Conservation (phyloP, 2,113 vertebrate species). For the Tetraodon nigroviridis region DNA sequence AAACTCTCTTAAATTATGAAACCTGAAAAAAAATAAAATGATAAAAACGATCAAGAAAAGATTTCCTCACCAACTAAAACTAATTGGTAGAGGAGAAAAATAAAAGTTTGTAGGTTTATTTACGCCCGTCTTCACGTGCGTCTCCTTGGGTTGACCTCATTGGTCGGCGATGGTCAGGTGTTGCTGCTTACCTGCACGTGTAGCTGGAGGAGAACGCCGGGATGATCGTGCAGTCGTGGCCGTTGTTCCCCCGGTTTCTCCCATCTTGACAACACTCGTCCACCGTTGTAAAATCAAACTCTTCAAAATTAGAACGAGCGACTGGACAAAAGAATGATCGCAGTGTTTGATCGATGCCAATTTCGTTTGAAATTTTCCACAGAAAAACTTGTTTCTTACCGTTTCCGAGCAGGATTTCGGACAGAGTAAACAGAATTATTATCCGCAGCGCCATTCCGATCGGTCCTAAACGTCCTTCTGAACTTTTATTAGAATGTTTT, state of each 20-base stretch:
- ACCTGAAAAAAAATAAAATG: too few species aligned
- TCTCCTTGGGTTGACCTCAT: too few species aligned
- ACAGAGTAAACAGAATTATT: constrained; percentile 33
- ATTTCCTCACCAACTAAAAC: too few species aligned
- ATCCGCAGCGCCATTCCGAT: constrained; percentile 32
- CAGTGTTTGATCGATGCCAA: not conserved
- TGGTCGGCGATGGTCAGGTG: not conserved
- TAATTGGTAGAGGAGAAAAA: too few species aligned
- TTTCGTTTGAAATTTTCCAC: too few species aligned
- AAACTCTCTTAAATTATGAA: too few species aligned
- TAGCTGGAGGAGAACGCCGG: constrained; percentile 61
- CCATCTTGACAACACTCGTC: constrained; percentile 81
- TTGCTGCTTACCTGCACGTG: constrained; percentile 79
- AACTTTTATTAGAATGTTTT: too few species aligned
- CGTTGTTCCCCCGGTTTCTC: constrained; percentile 63
- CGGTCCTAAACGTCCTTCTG: not conserved
- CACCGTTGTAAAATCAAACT: constrained; percentile 40
- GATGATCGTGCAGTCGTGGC: constrained; percentile 70
- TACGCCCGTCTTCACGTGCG: too few species aligned
- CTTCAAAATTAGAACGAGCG: constrained; percentile 2
- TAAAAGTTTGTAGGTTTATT: too few species aligned
- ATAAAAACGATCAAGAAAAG: too few species aligned
- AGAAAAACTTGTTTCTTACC: constrained; percentile 32
- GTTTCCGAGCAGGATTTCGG: constrained; percentile 29
- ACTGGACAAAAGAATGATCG: not conserved